Evolutionary conservation across 2,113 vertebrate species (phyloP).

Genomic region (Ailuropoda melanoleuca): DNA sequence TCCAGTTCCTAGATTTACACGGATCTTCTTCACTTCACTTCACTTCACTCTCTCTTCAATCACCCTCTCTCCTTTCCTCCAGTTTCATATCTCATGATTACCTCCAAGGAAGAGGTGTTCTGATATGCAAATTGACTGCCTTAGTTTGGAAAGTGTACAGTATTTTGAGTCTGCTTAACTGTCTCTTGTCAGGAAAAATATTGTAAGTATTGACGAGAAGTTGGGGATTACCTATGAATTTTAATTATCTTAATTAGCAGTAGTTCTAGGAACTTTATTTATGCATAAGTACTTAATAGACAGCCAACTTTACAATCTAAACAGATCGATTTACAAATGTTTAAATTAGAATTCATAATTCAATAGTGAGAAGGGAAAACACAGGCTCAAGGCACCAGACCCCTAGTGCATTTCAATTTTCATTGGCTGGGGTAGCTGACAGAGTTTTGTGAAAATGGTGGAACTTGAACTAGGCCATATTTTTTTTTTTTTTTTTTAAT

Average conservation of each 20-base stretch:
- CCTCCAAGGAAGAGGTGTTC: not conserved
- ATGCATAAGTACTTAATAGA: not conserved
- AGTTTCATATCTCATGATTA: constrained; percentile 1
- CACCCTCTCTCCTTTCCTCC: not conserved
- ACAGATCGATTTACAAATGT: not conserved
- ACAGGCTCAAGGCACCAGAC: not conserved
- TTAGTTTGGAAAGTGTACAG: not conserved
- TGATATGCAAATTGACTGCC: not conserved
- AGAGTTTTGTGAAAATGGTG: constrained; percentile 23
- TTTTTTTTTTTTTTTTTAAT: not conserved
- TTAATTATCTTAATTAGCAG: constrained; percentile 8
- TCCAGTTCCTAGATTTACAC: not conserved
- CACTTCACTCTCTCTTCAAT: not conserved
- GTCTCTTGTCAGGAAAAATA: not conserved
- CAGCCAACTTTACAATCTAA: constrained; percentile 18
- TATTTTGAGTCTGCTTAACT: not conserved
- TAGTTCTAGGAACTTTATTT: not conserved
- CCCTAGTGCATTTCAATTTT: not conserved
- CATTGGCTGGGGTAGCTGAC: not conserved
- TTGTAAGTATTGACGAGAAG: not conserved
- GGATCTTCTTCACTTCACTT: not conserved
- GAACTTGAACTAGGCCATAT: not conserved
- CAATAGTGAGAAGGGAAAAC: not conserved
- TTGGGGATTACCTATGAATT: not conserved
- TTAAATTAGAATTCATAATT: constrained; percentile 41